Conservation (phyloP, 2,888 invertebrate species). For the Seira musarum region DNA sequence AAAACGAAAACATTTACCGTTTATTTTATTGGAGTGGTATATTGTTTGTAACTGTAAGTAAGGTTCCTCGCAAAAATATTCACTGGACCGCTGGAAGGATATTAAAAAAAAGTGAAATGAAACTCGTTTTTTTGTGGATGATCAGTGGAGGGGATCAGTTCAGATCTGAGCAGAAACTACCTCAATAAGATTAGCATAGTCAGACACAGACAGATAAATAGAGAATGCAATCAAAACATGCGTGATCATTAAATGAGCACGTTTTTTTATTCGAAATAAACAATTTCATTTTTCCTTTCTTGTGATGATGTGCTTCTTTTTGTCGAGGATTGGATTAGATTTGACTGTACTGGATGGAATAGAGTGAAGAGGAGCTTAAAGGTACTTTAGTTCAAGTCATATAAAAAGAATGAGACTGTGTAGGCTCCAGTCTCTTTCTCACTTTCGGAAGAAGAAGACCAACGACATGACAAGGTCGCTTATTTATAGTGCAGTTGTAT, state of each 20-base stretch:
- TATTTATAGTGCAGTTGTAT: not conserved
- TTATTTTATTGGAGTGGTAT: no score
- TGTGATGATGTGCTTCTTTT: not conserved
- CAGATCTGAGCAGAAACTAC: not conserved
- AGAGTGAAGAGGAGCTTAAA: no score
- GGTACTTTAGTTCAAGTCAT: no score
- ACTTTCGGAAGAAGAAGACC: not conserved
- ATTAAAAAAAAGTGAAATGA: not conserved
- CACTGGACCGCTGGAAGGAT: not conserved
- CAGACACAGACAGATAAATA: no score
- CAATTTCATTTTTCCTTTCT: no score
- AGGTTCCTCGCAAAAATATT: no score
- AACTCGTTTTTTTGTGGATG: not conserved
- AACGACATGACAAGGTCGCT: slow-evolving; percentile 37
- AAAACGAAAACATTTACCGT: not conserved
- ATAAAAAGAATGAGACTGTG: not conserved
- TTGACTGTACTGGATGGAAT: not conserved
- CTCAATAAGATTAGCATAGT: not conserved
- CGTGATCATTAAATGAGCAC: not conserved
- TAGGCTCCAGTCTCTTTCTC: slow-evolving; percentile 49
- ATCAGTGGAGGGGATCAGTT: not conserved
- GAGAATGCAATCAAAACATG: not conserved
- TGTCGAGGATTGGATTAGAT: not conserved
- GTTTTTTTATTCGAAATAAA: not conserved
- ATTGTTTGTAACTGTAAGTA: no score